Evolutionary conservation across 1,140 invertebrate species (phyloP).

Genomic region (Hestina assimilis): DNA sequence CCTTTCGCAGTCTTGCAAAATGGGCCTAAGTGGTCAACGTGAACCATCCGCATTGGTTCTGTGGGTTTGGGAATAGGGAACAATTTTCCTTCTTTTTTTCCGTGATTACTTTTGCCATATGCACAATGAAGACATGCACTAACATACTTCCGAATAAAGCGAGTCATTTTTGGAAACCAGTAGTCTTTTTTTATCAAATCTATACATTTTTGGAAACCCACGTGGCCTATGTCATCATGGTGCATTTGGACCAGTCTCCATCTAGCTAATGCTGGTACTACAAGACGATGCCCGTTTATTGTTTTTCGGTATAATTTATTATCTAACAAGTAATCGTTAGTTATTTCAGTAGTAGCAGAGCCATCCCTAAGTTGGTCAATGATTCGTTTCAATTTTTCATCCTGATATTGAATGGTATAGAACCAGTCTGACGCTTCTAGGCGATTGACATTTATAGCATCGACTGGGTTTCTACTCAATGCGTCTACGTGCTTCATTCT

Average conservation of each 20-base stretch:
- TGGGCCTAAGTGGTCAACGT: constrained; percentile 47
- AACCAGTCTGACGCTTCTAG: neutral
- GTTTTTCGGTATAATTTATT: neutral
- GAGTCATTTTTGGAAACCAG: neutral
- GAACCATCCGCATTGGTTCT: constrained; percentile 29
- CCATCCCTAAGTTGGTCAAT: neutral
- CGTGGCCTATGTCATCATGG: neutral
- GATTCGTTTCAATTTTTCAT: neutral
- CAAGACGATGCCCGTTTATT: neutral
- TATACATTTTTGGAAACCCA: neutral
- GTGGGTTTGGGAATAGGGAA: neutral
- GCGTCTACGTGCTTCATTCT: constrained; percentile 1
- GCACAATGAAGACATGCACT: neutral
- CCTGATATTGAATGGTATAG: neutral
- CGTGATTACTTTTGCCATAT: neutral
- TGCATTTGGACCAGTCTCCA: neutral
- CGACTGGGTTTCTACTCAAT: neutral
- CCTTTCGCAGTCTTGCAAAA: constrained; percentile 34
- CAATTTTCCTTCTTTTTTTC: neutral
- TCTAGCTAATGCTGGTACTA: neutral
- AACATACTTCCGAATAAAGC: neutral
- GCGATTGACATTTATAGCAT: neutral
- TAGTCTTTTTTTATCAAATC: neutral
- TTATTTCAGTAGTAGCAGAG: neutral
- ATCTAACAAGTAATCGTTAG: neutral